Evolutionary conservation across 2,113 vertebrate genomes (phyloP).

Genomic region (Tachycineta bicolor): DNA sequence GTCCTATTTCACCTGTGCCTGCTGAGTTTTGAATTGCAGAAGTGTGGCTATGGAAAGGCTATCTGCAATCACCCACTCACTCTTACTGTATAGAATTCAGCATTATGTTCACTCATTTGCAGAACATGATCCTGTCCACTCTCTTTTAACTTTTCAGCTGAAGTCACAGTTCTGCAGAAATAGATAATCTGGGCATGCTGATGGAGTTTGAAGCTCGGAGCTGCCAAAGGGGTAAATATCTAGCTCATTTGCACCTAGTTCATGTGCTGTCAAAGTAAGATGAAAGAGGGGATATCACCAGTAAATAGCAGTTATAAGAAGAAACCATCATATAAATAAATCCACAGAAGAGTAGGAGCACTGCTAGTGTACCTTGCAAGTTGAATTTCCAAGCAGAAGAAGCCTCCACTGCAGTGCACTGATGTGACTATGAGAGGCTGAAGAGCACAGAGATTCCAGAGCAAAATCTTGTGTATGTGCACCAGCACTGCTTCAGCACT

Average conservation of each 20-base stretch:
- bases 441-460: neutral
- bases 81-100: neutral
- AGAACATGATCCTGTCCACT: neutral
- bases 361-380: neutral
- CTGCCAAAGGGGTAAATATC: neutral
- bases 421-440: neutral
- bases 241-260: neutral
- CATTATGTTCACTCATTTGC: neutral
- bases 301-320: neutral
- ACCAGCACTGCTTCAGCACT: rapidly evolving
- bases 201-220: neutral
- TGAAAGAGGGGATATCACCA: neutral
- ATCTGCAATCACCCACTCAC: neutral
- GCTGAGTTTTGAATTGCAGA: neutral
- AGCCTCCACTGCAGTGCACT: neutral
- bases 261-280: neutral
- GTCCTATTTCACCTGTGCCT: neutral
- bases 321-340: neutral
- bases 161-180: neutral
- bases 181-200: neutral
- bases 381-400: neutral
- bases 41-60: neutral
- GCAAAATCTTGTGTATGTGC: neutral
- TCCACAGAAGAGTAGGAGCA: neutral
- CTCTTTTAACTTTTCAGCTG: neutral